A percentile compares a stretch with the other conserved stretches of the same genome.
Evolutionary conservation across 1,140 invertebrate genomes (phyloP).

Genomic region (Hypothenemus hampei): DNA sequence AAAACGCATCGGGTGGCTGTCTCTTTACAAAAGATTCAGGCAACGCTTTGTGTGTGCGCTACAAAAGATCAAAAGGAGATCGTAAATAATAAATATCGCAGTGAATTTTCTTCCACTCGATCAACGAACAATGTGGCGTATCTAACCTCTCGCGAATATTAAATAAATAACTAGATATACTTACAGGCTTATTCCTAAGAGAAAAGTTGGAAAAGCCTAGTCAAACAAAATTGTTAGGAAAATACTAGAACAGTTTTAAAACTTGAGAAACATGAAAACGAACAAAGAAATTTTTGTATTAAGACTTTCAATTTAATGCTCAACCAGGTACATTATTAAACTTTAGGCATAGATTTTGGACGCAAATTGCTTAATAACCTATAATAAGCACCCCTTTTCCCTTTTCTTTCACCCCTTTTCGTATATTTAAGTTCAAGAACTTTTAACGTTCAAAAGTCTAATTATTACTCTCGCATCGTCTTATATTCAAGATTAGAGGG

Average conservation of each 20-base stretch:
- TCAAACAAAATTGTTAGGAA: too few species aligned
- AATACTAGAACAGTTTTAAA: neutral
- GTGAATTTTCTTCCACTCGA: neutral
- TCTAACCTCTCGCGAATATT: neutral
- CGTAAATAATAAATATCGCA: neutral
- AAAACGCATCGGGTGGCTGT: neutral
- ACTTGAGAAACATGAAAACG: neutral
- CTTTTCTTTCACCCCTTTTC: too few species aligned
- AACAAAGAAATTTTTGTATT: neutral
- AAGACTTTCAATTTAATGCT: neutral
- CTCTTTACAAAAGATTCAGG: neutral
- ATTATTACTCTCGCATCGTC: neutral
- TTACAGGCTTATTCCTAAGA: too few species aligned
- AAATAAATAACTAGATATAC: neutral
- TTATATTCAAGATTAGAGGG: neutral
- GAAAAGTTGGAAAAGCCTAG: too few species aligned
- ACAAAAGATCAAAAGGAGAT: neutral
- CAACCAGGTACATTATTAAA: neutral
- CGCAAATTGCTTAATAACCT: neutral
- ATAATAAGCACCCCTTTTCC: too few species aligned
- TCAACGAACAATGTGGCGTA: neutral
- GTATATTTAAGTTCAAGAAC: too few species aligned
- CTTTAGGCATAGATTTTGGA: neutral
- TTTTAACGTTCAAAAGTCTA: neutral
- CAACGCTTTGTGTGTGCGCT: neutral